Percentiles rank a stretch among this genome's conserved stretches.
These are phyloP conservation scores for Anaspis maculata DNA, from an alignment of 2,888 invertebrate species.

Conservation along the genomic window DNA sequence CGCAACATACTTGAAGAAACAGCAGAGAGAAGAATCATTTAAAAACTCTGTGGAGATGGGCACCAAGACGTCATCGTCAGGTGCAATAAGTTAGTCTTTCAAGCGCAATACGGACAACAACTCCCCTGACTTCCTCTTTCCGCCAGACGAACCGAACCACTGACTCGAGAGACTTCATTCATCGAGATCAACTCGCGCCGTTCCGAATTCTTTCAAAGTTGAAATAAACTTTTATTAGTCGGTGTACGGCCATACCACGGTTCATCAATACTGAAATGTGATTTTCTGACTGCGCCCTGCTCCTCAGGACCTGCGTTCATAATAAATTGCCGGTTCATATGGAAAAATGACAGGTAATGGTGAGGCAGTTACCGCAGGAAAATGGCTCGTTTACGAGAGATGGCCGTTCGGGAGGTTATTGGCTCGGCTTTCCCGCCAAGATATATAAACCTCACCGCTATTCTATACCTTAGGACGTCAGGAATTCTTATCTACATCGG, in stretches of 20 bases:
- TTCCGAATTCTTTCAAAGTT: conserved; percentile 6
- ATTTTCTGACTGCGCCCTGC: conserved; percentile 1
- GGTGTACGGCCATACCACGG: conserved; percentile 5
- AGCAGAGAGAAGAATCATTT: no score
- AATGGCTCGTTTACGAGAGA: conserved; percentile 12
- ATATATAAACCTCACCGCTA: no score
- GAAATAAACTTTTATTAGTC: conserved; percentile 13
- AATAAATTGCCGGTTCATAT: no score
- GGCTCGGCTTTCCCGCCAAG: conserved; percentile 9
- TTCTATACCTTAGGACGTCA: conserved; percentile 5
- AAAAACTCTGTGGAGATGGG: no score
- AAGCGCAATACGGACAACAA: no score
- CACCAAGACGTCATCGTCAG: no score
- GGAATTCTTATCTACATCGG: conserved; percentile 7
- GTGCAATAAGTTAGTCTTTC: background rate
- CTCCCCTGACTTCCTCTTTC: no score
- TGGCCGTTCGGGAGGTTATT: conserved; percentile 9
- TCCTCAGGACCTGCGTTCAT: no score
- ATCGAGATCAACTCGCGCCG: background rate
- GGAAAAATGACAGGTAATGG: conserved; percentile 4
- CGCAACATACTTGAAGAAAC: no score
- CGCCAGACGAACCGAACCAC: no score
- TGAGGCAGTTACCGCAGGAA: conserved; percentile 8
- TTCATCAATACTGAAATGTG: conserved; percentile 7
- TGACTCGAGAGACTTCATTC: no score